Conservation (phyloP, 2,888 invertebrate genomes). For the Caradrina kadenii region DNA sequence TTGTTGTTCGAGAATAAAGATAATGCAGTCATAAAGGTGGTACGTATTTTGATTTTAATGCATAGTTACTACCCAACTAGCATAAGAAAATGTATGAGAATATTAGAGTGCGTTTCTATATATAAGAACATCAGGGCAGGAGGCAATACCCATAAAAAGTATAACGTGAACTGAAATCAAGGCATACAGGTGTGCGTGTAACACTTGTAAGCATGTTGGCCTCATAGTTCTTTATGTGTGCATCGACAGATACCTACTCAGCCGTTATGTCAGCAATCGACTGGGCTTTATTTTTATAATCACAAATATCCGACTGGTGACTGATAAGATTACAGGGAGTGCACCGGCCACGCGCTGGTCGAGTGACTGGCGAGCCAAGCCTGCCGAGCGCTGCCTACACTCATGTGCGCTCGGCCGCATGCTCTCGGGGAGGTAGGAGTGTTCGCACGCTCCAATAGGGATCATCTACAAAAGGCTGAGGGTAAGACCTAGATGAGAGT, state of each 20-base stretch:
- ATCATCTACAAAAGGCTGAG: too few relatives aligned
- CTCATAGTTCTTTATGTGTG: conserved; percentile 4
- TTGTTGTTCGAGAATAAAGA: not conserved
- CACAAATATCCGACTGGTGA: conserved; percentile 27
- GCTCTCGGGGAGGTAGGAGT: too few relatives aligned
- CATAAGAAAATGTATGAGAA: too few relatives aligned
- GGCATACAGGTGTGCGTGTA: not conserved
- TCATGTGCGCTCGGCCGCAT: too few relatives aligned
- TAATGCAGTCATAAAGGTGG: not conserved
- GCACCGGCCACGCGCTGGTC: conserved; percentile 6
- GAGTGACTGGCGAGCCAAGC: conserved; percentile 4
- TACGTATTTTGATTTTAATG: too few relatives aligned
- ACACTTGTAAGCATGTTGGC: not conserved
- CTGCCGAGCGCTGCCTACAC: not conserved
- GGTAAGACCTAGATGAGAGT: too few relatives aligned
- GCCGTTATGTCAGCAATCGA: conserved; percentile 17
- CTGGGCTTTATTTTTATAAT: conserved; percentile 28
- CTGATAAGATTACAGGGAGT: conserved; percentile 44
- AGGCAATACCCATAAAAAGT: not conserved
- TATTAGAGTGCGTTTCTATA: too few relatives aligned
- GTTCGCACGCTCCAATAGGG: too few relatives aligned
- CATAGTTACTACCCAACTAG: too few relatives aligned
- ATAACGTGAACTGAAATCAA: not conserved
- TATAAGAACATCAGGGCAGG: not conserved
- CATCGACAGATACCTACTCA: conserved; percentile 13